Conservation (phyloP, 2,888 invertebrate genomes). For the Papilio protenor region DNA sequence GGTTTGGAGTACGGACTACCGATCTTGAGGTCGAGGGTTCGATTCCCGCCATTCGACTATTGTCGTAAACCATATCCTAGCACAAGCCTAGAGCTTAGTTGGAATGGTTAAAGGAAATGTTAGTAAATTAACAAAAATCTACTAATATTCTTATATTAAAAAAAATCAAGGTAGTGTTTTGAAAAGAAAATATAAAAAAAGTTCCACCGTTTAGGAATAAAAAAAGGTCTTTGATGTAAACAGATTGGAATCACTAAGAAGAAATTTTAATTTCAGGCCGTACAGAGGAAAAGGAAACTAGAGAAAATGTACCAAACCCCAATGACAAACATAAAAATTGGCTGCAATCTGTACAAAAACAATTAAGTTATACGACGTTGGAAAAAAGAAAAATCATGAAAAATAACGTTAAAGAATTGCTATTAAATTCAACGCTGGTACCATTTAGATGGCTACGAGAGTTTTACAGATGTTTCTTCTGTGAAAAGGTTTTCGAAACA, state of each 20-base stretch:
- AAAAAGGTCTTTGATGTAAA: background rate
- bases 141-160: too few relatives aligned
- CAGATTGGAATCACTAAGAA: conserved; percentile 43
- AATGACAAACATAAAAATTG: conserved; percentile 30
- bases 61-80: too few relatives aligned
- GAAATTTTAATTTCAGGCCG: conserved; percentile 51
- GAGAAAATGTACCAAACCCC: conserved; percentile 31
- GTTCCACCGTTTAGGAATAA: background rate
- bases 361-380: conserved; percentile 41
- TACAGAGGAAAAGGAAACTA: conserved; percentile 34
- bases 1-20: too few relatives aligned
- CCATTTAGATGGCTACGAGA: conserved; percentile 60
- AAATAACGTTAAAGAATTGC: conserved; percentile 54
- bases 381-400: conserved; percentile 52
- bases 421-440: conserved; percentile 56
- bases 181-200: background rate
- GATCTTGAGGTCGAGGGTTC: too few relatives aligned
- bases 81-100: too few relatives aligned
- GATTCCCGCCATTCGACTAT: too few relatives aligned
- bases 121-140: too few relatives aligned
- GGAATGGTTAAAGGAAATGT: too few relatives aligned
- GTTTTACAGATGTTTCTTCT: conserved; percentile 60
- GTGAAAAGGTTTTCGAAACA: conserved; percentile 56
- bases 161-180: too few relatives aligned
- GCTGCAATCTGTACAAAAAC: conserved; percentile 34